A percentile compares a stretch with the other conserved stretches of the same genome.
phyloP scores from a whole-genome alignment of 2,888 invertebrate genomes.

The Cartodere bifasciata region DNA sequence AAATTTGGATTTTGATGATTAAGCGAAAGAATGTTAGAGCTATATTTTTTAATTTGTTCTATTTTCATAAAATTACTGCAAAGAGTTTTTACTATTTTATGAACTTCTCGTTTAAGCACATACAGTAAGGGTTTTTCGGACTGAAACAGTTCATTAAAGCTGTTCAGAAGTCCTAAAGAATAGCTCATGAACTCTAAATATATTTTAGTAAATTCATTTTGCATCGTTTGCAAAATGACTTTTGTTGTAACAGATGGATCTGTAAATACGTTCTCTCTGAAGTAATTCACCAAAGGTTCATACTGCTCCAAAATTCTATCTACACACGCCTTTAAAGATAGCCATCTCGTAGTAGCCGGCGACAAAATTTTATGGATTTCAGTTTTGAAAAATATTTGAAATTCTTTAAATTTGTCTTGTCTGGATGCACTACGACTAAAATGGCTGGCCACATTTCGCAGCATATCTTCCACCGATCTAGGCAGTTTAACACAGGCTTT shows the following conservation, averaged over 20 bases:
- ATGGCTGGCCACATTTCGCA: constrained; percentile 18
- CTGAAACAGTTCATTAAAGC: constrained; percentile 23
- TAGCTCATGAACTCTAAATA: constrained; percentile 22
- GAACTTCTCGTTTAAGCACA: constrained; percentile 15
- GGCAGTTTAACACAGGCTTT: constrained; percentile 27
- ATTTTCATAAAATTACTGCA: constrained; percentile 12
- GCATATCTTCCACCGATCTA: constrained; percentile 17
- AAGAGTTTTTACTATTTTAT: constrained; percentile 14
- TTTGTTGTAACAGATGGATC: constrained; percentile 20
- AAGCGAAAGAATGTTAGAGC: constrained; percentile 9
- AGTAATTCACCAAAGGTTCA: constrained; percentile 21
- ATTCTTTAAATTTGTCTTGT: constrained; percentile 18
- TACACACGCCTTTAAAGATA: constrained; percentile 23
- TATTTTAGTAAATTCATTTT: constrained; percentile 20
- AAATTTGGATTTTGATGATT: constrained; percentile 10
- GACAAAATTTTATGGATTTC: constrained; percentile 19
- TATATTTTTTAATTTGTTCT: constrained; percentile 6
- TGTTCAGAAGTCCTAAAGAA: constrained; percentile 15
- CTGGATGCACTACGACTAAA: constrained; percentile 15
- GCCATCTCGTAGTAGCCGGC: constrained; percentile 19
- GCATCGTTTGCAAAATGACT: constrained; percentile 16
- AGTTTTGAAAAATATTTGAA: constrained; percentile 21
- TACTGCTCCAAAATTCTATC: constrained; percentile 27
- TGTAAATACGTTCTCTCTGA: constrained; percentile 17
- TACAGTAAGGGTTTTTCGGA: constrained; percentile 16